Base-by-base conservation (phyloP, 2,888 invertebrate genomes). In the Strigamia transsilvanica region DNA sequence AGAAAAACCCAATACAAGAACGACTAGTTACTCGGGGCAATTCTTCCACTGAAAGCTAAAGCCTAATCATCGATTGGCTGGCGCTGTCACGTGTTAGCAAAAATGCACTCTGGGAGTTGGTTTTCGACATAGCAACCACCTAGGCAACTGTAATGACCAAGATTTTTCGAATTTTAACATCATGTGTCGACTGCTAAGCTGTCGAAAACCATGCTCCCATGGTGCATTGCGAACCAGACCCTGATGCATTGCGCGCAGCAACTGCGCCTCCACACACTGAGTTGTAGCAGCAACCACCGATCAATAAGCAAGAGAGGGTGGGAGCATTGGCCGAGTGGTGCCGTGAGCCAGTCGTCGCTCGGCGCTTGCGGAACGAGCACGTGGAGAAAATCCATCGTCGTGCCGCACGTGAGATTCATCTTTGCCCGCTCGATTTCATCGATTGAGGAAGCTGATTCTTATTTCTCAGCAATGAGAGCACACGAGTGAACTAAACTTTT, bases 291-390 rank as follows among this genome's bases (percentile, higher is more conserved):
- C 38, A 38, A 51, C 27, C 27, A 32, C 32, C 73, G 73, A 73
- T 73, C 73, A 13, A 73, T 73, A 32, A n/a, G 0, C 61, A 12
- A 27, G 32, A 32, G 12, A 73, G 27, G 73, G 73, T 32, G 73
- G 73, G 73, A 73, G 73, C 73, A 73, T 73, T 73, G 73, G 73
- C 73, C 73, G 73, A 27, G 73, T 27, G 73, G 73, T 23, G 32
- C 27, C 73, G 73, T n/a, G 27, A 73, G 73, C 27, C 73, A 73
- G 73, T 73, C 32, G 73, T 73, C 73, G 73, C 73, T 27, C 73
- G 73, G 73, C 73, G 73, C 73, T 73, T 73, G 73, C 73, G 73
- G 73, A 73, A 73, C 73, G 32, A 73, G 73, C 73, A 73, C 73
- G 73, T 73, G 73, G 73, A 73, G 32, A 12, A 73, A 73, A 32